Conservation (phyloP, 2,888 invertebrate species). For the Drosophila rubida region DNA sequence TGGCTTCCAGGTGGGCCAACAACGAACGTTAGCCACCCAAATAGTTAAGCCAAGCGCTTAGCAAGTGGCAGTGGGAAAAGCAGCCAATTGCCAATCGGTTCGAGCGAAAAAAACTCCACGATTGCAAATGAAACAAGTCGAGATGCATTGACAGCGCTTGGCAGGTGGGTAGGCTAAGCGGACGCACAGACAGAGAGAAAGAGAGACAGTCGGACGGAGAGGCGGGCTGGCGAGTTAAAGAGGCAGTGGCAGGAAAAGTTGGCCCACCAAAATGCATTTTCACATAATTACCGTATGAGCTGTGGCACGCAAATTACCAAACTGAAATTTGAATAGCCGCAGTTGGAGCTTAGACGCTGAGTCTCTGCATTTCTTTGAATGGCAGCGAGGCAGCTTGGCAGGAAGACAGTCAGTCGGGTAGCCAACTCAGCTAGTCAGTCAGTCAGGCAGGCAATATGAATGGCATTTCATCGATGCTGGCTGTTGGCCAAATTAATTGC, state of each 20-base stretch:
- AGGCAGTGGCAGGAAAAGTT: constrained; percentile 57
- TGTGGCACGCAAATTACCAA: constrained; percentile 67
- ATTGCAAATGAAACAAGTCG: constrained; percentile 71
- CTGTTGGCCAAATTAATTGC: constrained; percentile 76
- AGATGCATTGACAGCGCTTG: constrained; percentile 70
- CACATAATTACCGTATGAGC: constrained; percentile 79
- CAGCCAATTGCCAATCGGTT: constrained; percentile 35
- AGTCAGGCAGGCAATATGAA: constrained; percentile 66
- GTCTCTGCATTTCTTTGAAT: constrained; percentile 47
- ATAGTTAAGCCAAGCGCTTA: constrained; percentile 21
- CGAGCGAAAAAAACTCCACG: constrained; percentile 22
- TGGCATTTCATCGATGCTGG: constrained; percentile 79
- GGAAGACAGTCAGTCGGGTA: constrained; percentile 18
- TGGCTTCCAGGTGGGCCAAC: constrained; percentile 37
- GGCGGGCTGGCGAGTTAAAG: constrained; percentile 35
- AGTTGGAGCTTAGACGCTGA: constrained; percentile 24
- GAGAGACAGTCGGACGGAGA: neutral
- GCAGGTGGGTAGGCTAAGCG: constrained; percentile 20
- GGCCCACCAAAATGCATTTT: constrained; percentile 70
- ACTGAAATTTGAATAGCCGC: constrained; percentile 72
- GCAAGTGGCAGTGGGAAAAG: neutral
- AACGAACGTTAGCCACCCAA: constrained; percentile 33
- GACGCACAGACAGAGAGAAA: neutral
- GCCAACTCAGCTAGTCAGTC: constrained; percentile 14
- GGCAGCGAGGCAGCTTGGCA: constrained; percentile 1